Base-by-base conservation (phyloP, 2,113 vertebrate genomes). In the Anhinga anhinga region DNA sequence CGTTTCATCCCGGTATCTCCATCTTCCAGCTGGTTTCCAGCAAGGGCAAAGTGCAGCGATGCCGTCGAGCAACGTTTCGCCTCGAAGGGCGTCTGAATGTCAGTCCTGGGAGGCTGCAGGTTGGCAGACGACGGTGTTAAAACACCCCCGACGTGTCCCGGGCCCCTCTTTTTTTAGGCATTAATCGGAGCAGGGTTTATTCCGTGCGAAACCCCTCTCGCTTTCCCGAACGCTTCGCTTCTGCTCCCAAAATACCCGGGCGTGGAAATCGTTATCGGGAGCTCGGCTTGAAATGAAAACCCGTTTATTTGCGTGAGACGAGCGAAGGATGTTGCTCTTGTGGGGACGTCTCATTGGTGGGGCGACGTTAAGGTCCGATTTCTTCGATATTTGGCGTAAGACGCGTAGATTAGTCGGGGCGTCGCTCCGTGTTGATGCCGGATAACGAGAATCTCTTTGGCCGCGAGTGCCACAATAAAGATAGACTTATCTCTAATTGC, bases 221-320 rank as follows among this genome's bases (percentile, higher is more conserved):
- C 26, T 40, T 49, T 50, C 26, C 56, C 8, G 0, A 15, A 7
- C 0, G 1, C 19, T 55, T 27, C 1, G 0, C 29, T 19, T 30
- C 47, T 0, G 2, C n/a, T 77, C 26, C 56, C 23, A 7, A 13
- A 70, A 29, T 2, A 2, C 47, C 16, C 8, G 0, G 5, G 9
- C 0, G 4, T 29, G 25, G 45, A 21, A 53, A 27, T 9, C 0
- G 1, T 27, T 21, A 6, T 9, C 0, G 3, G 32, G 36, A 84
- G 25, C 32, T 40, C 25, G 1, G 17, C 16, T 27, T 1, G 4
- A 50, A 58, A 20, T 27, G 5, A 26, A 70, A 76, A 45, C 22
- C 11, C 3, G 5, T 11, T 42, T 36, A 12, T 25, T 23, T 11
- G 18, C 3, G 4, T 8, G 3, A 52, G 12, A 21, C 0, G 5